Conservation (phyloP, 2,113 vertebrate genomes). For the Crypturellus undulatus region DNA sequence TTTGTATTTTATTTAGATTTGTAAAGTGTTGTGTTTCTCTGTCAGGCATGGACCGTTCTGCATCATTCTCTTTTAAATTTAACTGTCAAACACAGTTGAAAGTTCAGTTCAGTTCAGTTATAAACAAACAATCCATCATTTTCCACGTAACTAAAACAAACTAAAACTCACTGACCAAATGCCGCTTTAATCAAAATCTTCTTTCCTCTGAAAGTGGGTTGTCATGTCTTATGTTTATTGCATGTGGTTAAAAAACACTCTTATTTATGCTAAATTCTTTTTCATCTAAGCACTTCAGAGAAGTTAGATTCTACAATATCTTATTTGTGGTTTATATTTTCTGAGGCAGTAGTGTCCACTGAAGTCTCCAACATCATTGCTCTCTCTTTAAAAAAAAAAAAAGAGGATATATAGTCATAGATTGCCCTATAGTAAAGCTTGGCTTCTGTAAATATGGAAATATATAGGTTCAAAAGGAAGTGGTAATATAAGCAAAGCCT, state of each 20-base stretch:
- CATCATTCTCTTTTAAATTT: not conserved
- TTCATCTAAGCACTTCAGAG: not conserved
- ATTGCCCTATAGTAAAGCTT: not conserved
- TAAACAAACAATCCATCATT: slow-evolving; percentile 19
- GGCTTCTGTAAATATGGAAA: not conserved
- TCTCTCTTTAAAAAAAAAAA: no score
- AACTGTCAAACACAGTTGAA: not conserved
- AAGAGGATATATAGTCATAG: not conserved
- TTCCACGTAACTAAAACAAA: not conserved
- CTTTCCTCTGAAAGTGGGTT: not conserved
- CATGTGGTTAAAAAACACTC: not conserved
- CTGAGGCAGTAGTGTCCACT: not conserved
- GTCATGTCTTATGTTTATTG: not conserved
- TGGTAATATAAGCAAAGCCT: not conserved
- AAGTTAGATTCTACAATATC: not conserved
- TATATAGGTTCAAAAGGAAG: not conserved
- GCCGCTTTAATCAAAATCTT: not conserved
- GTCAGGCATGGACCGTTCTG: not conserved
- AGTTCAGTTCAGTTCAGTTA: not conserved
- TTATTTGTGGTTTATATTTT: not conserved
- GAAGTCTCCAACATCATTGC: not conserved
- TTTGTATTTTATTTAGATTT: not conserved
- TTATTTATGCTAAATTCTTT: not conserved
- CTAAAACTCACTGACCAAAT: not conserved
- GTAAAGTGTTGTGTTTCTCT: not conserved